These are phyloP conservation scores for Andrena hattorfiana DNA, from an alignment of 2,888 invertebrate species.

Conservation along the genomic window DNA sequence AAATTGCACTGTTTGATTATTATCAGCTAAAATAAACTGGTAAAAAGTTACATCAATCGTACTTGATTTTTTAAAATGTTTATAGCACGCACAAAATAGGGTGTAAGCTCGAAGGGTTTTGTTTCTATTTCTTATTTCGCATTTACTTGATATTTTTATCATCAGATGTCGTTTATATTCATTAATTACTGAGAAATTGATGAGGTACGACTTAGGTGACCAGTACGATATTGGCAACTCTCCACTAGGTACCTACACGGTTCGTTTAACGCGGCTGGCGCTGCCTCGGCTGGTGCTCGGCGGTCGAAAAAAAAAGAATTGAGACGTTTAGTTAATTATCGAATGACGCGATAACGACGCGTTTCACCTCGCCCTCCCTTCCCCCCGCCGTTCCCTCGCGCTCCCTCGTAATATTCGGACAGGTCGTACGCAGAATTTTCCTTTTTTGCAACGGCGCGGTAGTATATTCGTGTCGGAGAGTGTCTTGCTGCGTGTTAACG, in stretches of 20 bases:
- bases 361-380: neutral
- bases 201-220: no score
- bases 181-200: no score
- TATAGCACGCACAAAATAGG: no score
- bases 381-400: neutral
- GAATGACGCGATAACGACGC: slow-evolving; percentile 37
- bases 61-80: no score
- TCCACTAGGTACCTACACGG: neutral
- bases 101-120: no score
- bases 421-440: neutral
- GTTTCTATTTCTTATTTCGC: no score
- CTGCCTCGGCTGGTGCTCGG: neutral
- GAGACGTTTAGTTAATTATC: slow-evolving; percentile 47
- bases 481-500: slow-evolving; percentile 39
- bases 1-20: no score
- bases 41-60: no score
- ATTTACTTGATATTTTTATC: no score
- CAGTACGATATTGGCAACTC: no score
- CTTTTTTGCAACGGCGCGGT: slow-evolving; percentile 16
- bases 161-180: no score
- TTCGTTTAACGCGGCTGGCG: neutral
- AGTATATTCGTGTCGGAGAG: slow-evolving; percentile 32
- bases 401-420: slow-evolving; percentile 25
- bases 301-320: slow-evolving; percentile 23
- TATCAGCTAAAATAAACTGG: no score